Conservation (phyloP, 1,140 invertebrate species). For the Cryptotermes secundus region DNA sequence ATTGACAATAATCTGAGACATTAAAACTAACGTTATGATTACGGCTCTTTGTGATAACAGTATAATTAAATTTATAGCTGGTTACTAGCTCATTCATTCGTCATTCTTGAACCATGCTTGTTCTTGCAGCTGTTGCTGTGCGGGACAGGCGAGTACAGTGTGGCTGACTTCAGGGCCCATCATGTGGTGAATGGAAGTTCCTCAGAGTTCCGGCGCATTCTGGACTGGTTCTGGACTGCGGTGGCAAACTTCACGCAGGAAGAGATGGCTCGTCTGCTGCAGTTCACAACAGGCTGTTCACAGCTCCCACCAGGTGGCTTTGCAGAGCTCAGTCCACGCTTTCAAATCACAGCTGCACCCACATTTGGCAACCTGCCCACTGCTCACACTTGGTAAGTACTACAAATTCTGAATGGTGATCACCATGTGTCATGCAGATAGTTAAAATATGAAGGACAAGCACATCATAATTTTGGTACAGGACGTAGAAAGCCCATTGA, state of each 20-base stretch:
- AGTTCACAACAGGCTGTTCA: conserved; percentile 93
- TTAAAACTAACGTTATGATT: too few relatives aligned
- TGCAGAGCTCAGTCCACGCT: conserved; percentile 82
- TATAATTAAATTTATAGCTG: too few relatives aligned
- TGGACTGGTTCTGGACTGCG: conserved; percentile 94
- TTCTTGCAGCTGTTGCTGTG: conserved; percentile 75
- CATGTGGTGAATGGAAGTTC: conserved; percentile 83
- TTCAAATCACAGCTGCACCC: conserved; percentile 86
- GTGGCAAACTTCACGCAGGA: conserved; percentile 88
- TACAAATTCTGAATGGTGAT: neutral
- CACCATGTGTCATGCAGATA: neutral
- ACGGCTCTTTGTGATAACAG: too few relatives aligned
- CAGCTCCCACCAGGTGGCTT: conserved; percentile 90
- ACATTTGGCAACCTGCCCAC: conserved; percentile 89
- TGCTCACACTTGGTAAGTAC: conserved; percentile 82
- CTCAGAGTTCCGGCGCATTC: conserved; percentile 76
- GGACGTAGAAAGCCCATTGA: neutral
- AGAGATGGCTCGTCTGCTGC: conserved; percentile 88
- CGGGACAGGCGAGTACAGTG: conserved; percentile 90
- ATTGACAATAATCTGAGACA: too few relatives aligned
- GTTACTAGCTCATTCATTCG: too few relatives aligned
- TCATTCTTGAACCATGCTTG: too few relatives aligned
- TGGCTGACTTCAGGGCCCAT: conserved; percentile 84
- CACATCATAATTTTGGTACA: neutral
- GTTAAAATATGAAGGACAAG: neutral